Base-by-base conservation (phyloP, 2,113 vertebrate species). In the Nothoprocta pentlandii region DNA sequence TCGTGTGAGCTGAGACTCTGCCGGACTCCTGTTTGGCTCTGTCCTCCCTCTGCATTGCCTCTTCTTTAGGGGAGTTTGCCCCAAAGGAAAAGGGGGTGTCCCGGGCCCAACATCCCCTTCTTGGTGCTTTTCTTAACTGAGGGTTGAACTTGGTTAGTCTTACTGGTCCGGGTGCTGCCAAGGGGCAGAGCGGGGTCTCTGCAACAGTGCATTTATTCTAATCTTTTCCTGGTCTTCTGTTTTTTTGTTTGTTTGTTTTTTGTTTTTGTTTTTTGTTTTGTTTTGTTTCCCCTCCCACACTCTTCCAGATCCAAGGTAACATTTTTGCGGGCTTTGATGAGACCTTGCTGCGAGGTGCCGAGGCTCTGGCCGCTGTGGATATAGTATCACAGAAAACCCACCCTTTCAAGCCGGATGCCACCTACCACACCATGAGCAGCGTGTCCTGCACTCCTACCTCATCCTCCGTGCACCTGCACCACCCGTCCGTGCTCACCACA, bases 361-460 rank as follows among this genome's bases (percentile, higher is more conserved):
- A 99, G 97, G 99, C 99, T 87, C 97, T 99, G 97, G 99, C 99
- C 36, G 99, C 99, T 5, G 99, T 99, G 98, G 99, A 99, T 95
- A 98, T 99, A 32, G 98, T 98, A 39, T 97, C 98, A 3, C 99
- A 99, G 96, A 99, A 99, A 96, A 98, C 97, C 22, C 98, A 99
- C 77, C 99, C 99, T n/a, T 99, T 98, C 98, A 99, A 99, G 92
- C 98, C 99, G 7, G 99, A 99, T 91, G 99, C 99, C 83, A 99
- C 99, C 54, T 99, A 99, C 97, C 99, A 99, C 98, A 99, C 98
- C 97, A 99, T 99, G 99, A 99, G 98, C 96, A 98, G 98, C 94
- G 99, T 99, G 97, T 98, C 98, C 80, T 99, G 98, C 97, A 98
- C 99, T 62, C 98, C 98, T 44, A 98, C 98, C 92, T 98, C 99